phyloP scores from a whole-genome alignment of 2,797 vertebrate species.

The Anguilla pacifica region DNA sequence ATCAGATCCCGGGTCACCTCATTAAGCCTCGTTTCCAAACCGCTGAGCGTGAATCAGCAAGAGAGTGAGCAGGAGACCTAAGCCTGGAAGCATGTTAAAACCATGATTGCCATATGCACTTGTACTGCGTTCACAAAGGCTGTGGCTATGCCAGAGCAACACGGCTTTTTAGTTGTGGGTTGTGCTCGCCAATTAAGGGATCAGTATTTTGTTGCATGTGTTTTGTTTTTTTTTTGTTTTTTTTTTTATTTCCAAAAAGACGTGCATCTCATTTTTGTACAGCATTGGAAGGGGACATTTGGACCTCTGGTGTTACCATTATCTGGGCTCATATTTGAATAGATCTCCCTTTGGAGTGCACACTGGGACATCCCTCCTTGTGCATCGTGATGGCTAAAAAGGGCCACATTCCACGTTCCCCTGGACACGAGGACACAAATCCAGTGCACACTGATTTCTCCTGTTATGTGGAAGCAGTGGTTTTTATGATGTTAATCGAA shows the following conservation, averaged over 20 bases:
- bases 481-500: not conserved
- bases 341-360: not conserved
- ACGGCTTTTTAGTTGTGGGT: not conserved
- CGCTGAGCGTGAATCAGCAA: not conserved
- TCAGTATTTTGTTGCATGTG: not conserved
- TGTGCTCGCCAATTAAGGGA: not conserved
- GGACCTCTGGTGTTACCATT: not conserved
- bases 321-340: not conserved
- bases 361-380: not conserved
- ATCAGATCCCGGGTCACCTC: not conserved
- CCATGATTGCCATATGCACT: not conserved
- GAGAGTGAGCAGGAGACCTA: not conserved
- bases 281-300: not conserved
- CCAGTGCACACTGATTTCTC: not conserved
- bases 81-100: not conserved
- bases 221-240: not conserved
- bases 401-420: not conserved
- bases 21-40: not conserved
- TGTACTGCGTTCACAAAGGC: not conserved
- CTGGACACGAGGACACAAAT: not conserved
- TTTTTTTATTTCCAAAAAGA: not conserved
- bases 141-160: not conserved
- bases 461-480: not conserved
- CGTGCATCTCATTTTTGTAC: not conserved
- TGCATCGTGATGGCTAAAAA: not conserved